phyloP scores from a whole-genome alignment of 2,888 invertebrate species.

The Cepaea hortensis region DNA sequence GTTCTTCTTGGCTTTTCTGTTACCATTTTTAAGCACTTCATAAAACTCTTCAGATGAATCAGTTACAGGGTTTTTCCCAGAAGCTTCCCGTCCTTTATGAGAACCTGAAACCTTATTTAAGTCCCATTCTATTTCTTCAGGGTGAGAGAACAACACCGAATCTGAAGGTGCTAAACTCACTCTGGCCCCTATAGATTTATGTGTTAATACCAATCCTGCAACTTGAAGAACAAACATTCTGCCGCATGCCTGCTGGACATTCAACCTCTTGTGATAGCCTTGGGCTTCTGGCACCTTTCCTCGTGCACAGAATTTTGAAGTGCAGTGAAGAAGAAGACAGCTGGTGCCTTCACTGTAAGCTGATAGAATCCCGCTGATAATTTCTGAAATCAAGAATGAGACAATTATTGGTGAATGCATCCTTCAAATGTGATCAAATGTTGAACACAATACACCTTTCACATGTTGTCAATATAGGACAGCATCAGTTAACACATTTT shows the following conservation, averaged over 20 bases:
- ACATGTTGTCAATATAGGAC: too few species aligned
- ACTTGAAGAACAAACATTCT: constrained; percentile 62
- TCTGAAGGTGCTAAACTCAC: constrained; percentile 66
- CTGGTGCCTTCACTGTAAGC: constrained; percentile 43
- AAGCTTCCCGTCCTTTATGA: not conserved
- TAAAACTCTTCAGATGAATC: not conserved
- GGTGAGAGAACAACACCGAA: constrained; percentile 67
- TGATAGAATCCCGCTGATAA: constrained; percentile 46
- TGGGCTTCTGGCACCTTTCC: constrained; percentile 57
- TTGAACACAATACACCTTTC: too few species aligned
- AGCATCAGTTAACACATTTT: too few species aligned
- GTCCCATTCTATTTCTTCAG: constrained; percentile 57
- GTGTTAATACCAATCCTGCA: constrained; percentile 70
- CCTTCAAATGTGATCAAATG: too few species aligned
- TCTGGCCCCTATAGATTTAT: constrained; percentile 71
- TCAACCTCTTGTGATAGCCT: constrained; percentile 59
- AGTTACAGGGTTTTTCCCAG: not conserved
- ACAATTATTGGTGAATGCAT: not conserved
- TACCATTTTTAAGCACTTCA: not conserved
- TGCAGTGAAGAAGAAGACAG: constrained; percentile 68
- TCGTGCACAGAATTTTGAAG: constrained; percentile 68
- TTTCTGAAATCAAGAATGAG: constrained; percentile 34
- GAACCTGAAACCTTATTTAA: not conserved
- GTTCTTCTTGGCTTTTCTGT: constrained; percentile 24
- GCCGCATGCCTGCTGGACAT: constrained; percentile 64